Conservation (phyloP, 2,888 invertebrate genomes). For the Nymphalis urticae region DNA sequence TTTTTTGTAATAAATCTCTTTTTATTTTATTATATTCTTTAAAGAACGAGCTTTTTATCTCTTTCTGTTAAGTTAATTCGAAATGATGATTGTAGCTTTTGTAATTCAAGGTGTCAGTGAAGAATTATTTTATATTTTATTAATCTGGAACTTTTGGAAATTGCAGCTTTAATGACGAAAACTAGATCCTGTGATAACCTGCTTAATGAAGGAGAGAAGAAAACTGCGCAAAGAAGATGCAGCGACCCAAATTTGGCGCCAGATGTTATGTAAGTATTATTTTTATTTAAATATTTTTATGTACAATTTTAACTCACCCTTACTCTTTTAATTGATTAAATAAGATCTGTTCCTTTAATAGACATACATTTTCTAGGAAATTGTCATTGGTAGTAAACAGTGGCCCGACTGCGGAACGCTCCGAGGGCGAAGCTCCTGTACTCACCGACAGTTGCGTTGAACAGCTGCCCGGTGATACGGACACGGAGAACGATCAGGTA, state of each 20-base stretch:
- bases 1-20: too few species aligned
- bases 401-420: constrained; percentile 27
- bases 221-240: constrained; percentile 84
- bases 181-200: constrained; percentile 94
- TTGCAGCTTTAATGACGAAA: constrained; percentile 85
- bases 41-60: too few species aligned
- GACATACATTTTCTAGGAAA: constrained; percentile 52
- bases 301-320: neutral
- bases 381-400: constrained; percentile 56
- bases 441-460: constrained; percentile 74
- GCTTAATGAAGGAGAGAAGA: constrained; percentile 83
- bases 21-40: too few species aligned
- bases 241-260: constrained; percentile 92
- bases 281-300: constrained; percentile 4
- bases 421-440: constrained; percentile 47
- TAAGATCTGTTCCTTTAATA: neutral
- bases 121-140: too few species aligned
- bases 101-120: too few species aligned
- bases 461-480: constrained; percentile 50
- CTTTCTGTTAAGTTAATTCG: too few species aligned
- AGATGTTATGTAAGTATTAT: constrained; percentile 82
- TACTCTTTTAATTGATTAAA: neutral
- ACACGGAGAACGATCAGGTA: constrained; percentile 38
- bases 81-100: too few species aligned
- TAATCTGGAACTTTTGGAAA: constrained; percentile 6